Conservation (phyloP, 53 echinoderm and acorn worm genomes). For the Patiria pectinifera region DNA sequence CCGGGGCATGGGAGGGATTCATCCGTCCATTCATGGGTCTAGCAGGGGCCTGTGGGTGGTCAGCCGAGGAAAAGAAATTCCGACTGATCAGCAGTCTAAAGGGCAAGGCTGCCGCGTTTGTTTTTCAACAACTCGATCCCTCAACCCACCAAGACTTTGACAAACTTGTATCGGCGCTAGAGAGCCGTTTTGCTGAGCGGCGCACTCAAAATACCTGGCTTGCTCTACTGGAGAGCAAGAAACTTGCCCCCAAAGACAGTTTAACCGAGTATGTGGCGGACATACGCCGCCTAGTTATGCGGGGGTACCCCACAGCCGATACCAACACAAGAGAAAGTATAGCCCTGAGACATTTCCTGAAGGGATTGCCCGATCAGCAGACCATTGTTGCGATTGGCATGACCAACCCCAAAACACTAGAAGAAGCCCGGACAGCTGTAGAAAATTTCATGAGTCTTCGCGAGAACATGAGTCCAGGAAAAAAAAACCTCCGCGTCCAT, state of each 20-base stretch:
- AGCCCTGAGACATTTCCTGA: slow-evolving; percentile 13
- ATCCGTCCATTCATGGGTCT: slow-evolving; percentile 36
- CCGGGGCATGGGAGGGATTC: slow-evolving; percentile 47
- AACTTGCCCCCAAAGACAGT: neutral
- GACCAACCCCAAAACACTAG: too few species aligned
- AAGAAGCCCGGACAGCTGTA: slow-evolving; percentile 26
- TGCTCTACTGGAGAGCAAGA: neutral
- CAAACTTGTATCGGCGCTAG: slow-evolving; percentile 6
- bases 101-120: slow-evolving; percentile 59
- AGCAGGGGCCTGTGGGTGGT: slow-evolving; percentile 58
- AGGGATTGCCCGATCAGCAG: too few species aligned
- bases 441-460: neutral
- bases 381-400: too few species aligned
- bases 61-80: slow-evolving; percentile 35
- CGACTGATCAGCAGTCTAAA: slow-evolving; percentile 53
- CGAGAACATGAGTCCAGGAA: neutral
- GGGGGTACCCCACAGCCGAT: slow-evolving; percentile 3
- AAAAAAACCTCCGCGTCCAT: neutral
- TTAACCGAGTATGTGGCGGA: too few species aligned
- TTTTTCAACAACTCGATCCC: slow-evolving; percentile 30
- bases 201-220: neutral
- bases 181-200: neutral
- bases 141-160: neutral
- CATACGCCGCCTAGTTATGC: neutral
- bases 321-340: neutral